Conservation (phyloP, 2,888 invertebrate genomes). For the Acronicta aceris region DNA sequence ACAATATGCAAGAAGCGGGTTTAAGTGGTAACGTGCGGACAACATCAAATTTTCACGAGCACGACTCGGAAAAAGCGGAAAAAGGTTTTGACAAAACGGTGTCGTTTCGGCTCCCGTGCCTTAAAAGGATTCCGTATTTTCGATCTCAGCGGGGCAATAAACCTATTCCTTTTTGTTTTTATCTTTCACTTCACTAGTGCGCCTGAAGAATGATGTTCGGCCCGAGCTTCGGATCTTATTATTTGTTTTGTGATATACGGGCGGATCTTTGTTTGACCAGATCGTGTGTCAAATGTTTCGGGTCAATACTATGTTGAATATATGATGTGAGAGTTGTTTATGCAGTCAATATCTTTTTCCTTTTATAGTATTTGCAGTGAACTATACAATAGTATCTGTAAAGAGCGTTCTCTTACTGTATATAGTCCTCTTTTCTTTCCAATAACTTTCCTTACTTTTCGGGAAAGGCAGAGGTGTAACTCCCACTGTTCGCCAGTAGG, state of each 20-base stretch:
- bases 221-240: constrained; percentile 55
- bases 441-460: too few relatives aligned
- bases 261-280: constrained; percentile 46
- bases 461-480: too few relatives aligned
- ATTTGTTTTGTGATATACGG: constrained; percentile 58
- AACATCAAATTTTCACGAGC: constrained; percentile 72
- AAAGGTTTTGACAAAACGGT: constrained; percentile 75
- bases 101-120: constrained; percentile 60
- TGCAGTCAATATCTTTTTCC: neutral
- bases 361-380: neutral
- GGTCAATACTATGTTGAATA: constrained; percentile 36
- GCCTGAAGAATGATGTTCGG: constrained; percentile 60
- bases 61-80: constrained; percentile 58
- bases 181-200: constrained; percentile 66
- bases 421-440: too few relatives aligned
- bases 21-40: constrained; percentile 65
- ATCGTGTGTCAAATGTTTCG: constrained; percentile 49
- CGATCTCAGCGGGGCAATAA: constrained; percentile 75
- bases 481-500: too few relatives aligned
- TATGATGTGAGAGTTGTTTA: constrained; percentile 4
- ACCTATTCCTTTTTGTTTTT: constrained; percentile 76
- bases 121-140: constrained; percentile 75
- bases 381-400: too few relatives aligned
- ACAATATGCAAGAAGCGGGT: constrained; percentile 64
- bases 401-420: too few relatives aligned